Percentiles rank a stretch among this genome's conserved stretches.
Evolutionary conservation across 2,888 invertebrate species (phyloP).

Genomic region (Erynnis tages): DNA sequence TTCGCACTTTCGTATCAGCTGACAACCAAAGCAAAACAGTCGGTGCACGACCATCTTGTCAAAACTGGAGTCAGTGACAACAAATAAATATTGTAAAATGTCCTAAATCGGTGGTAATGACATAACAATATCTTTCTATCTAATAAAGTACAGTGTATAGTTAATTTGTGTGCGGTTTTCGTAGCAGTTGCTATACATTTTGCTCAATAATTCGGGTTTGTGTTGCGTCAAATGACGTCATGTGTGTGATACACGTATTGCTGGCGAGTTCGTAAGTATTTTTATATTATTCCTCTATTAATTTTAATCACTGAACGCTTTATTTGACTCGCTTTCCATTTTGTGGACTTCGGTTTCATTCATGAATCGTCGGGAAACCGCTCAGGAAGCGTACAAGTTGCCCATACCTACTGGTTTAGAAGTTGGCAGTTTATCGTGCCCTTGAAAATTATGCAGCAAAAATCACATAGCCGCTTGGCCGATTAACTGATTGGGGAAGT

Average conservation of each 20-base stretch:
- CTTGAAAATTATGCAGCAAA: slow-evolving; percentile 82
- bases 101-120: slow-evolving; percentile 74
- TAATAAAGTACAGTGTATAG: slow-evolving; percentile 69
- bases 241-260: slow-evolving; percentile 82
- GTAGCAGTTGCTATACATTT: slow-evolving; percentile 68
- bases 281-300: slow-evolving; percentile 72
- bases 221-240: slow-evolving; percentile 82
- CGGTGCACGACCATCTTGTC: slow-evolving; percentile 83
- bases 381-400: slow-evolving; percentile 37
- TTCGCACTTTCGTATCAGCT: slow-evolving; percentile 79
- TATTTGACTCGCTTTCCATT: slow-evolving; percentile 50
- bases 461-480: slow-evolving; percentile 60
- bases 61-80: slow-evolving; percentile 79
- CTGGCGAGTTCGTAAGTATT: slow-evolving; percentile 80
- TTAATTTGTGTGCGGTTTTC: slow-evolving; percentile 67
- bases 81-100: slow-evolving; percentile 81
- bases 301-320: slow-evolving; percentile 55
- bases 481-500: slow-evolving; percentile 49
- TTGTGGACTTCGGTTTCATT: slow-evolving; percentile 63
- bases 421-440: slow-evolving; percentile 56
- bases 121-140: slow-evolving; percentile 66
- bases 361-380: slow-evolving; percentile 59
- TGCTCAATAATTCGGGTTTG: slow-evolving; percentile 77
- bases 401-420: slow-evolving; percentile 49
- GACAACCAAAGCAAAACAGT: slow-evolving; percentile 83